Base-by-base conservation (phyloP, 2,113 vertebrate genomes). In the Potamarius usumacintae region DNA sequence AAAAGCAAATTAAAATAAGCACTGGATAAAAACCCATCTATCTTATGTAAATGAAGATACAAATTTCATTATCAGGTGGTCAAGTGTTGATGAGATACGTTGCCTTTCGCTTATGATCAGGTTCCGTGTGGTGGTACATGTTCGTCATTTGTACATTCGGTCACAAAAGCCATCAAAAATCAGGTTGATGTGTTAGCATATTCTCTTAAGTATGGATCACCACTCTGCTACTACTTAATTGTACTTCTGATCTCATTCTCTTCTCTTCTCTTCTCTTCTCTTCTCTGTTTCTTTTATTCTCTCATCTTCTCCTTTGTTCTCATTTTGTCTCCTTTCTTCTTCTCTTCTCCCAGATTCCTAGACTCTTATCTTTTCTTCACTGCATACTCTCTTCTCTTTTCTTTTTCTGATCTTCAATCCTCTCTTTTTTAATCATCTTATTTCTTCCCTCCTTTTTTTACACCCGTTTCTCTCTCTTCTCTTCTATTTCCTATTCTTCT, bases 281-380 rank as follows among this genome's bases (percentile, higher is more conserved):
- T 82, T 62, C 17, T 60, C 69, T 87, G 85, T 34, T 50, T 30
- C n/a, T 15, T 30, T 60, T 50, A 7, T 34, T n/a, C 30, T 30
- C n/a, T n/a, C 6, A 12, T 25, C 6, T 91, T 88, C 88, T 85
- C 85, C 55, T 55, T 74, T 80, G 91, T 91, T 92, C 90, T 91
- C 91, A 7, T 20, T 8, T 34, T 20, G 1, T 62, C 57, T 42
- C 2, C 11, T 42, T 12, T 71, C 85, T 27, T 42, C 25, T 48
- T 22, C 17, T 22, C 5, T 10, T 52, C 4, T 15, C 6, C 20
- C 34, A n/a, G 1, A 18, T 74, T 10, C 58, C 2, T 52, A 18
- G 20, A 10, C 27, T 50, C 52, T 5, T 17, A 2, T 74, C 10
- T 15, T n/a, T 48, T 2, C 12, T 15, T 63, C 11, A 34, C 50